Conservation (phyloP, 2,113 vertebrate genomes). For the Seriola quinqueradiata region DNA sequence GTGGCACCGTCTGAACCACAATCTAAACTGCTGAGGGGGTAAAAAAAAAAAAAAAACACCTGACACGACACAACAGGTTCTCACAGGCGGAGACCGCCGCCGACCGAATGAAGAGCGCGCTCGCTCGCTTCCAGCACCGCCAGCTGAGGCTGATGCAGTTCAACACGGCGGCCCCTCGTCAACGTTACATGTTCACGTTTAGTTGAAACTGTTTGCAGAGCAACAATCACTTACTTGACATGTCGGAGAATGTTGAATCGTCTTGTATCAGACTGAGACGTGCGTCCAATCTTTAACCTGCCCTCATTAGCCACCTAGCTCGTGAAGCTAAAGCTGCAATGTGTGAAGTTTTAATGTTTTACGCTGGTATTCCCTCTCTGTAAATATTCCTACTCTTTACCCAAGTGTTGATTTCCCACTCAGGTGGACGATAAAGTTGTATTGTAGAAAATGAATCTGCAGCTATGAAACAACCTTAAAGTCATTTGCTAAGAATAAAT, state of each 20-base stretch:
- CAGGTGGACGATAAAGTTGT: too few species aligned
- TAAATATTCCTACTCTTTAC: neutral
- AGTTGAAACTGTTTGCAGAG: neutral
- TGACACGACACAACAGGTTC: neutral
- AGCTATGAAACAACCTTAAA: neutral
- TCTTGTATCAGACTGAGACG: neutral
- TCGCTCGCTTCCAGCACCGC: neutral
- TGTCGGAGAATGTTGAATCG: neutral
- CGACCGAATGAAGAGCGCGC: constrained; percentile 21
- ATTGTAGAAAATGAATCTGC: neutral
- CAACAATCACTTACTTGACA: neutral
- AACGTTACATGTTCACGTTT: neutral
- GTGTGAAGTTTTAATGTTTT: neutral
- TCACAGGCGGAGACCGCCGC: neutral
- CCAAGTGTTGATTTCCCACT: neutral
- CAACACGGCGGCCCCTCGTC: too few species aligned
- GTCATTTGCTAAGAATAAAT: too few species aligned
- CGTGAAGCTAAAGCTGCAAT: neutral
- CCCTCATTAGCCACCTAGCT: neutral
- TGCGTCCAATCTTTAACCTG: neutral
- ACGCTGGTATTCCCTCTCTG: neutral
- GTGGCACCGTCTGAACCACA: constrained; percentile 14
- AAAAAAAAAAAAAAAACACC: neutral
- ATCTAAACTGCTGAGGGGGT: neutral
- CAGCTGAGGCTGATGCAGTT: too few species aligned